phyloP scores from a whole-genome alignment of 2,797 vertebrate species.

The Thamnophis elegans region DNA sequence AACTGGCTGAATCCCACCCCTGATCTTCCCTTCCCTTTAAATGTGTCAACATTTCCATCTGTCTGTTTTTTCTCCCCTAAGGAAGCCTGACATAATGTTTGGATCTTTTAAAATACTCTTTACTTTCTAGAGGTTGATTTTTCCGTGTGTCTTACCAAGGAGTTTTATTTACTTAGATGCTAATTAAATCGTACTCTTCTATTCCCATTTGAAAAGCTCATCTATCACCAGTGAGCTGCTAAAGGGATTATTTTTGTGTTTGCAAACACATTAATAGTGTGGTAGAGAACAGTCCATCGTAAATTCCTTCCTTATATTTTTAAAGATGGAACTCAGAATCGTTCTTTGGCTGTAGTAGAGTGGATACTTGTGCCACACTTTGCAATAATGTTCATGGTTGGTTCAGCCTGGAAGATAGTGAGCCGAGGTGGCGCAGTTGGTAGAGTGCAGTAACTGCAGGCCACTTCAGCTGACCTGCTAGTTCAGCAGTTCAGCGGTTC shows the following conservation, averaged over 20 bases:
- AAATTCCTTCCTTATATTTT: not conserved
- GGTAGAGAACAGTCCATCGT: not conserved
- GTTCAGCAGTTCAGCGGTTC: too few species aligned
- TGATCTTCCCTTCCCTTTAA: too few species aligned
- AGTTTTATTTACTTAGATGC: not conserved
- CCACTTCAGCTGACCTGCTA: too few species aligned
- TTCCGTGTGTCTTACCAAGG: not conserved
- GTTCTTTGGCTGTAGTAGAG: not conserved
- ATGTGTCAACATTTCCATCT: not conserved
- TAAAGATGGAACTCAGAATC: not conserved
- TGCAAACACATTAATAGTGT: not conserved
- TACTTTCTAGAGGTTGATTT: not conserved
- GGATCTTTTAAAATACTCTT: not conserved
- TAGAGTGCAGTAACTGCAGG: too few species aligned
- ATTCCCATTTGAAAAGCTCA: not conserved
- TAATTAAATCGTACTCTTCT: not conserved
- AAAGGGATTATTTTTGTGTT: not conserved
- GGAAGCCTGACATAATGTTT: not conserved
- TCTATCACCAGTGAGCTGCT: not conserved
- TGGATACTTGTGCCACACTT: not conserved
- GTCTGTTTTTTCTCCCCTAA: accelerated
- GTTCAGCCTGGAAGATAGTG: too few species aligned
- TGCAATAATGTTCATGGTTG: not conserved
- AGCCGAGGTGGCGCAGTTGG: too few species aligned
- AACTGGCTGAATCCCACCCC: too few species aligned